A percentile compares a stretch with the other conserved stretches of the same genome.
Evolutionary conservation across 2,797 vertebrate genomes (phyloP).

Genomic region (Thamnophis elegans): DNA sequence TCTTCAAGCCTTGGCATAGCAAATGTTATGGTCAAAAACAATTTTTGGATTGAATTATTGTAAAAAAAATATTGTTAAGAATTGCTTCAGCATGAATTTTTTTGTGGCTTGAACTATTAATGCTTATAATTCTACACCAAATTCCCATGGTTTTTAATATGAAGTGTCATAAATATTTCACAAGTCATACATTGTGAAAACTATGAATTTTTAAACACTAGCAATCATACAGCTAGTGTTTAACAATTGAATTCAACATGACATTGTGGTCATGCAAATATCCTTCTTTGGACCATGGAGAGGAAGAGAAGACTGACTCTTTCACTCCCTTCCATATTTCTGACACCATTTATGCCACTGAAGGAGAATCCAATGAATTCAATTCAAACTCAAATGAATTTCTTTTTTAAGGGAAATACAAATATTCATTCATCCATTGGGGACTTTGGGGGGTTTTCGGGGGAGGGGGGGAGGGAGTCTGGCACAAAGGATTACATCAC

Average conservation of each 20-base stretch:
- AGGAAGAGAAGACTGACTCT: neutral
- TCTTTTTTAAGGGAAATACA: neutral
- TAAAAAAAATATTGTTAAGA: neutral
- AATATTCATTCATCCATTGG: neutral
- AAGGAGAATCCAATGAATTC: neutral
- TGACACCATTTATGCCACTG: neutral
- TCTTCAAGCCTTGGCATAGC: neutral
- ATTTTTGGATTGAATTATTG: neutral
- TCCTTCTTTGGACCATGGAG: too few species aligned
- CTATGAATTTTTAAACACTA: neutral
- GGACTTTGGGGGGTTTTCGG: neutral
- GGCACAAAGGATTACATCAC: neutral
- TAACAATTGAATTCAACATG: neutral
- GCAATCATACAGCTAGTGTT: neutral
- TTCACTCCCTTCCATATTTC: neutral
- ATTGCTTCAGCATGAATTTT: neutral
- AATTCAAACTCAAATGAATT: neutral
- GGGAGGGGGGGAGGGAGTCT: neutral
- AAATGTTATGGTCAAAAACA: neutral
- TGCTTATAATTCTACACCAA: neutral
- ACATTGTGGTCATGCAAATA: neutral
- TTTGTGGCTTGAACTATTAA: neutral
- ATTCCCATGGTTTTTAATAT: neutral
- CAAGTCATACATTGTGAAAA: neutral
- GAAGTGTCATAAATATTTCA: neutral